These are phyloP conservation scores for Porites lutea DNA, from an alignment of 64 coral and sea anemone genomes.

Conservation along the genomic window DNA sequence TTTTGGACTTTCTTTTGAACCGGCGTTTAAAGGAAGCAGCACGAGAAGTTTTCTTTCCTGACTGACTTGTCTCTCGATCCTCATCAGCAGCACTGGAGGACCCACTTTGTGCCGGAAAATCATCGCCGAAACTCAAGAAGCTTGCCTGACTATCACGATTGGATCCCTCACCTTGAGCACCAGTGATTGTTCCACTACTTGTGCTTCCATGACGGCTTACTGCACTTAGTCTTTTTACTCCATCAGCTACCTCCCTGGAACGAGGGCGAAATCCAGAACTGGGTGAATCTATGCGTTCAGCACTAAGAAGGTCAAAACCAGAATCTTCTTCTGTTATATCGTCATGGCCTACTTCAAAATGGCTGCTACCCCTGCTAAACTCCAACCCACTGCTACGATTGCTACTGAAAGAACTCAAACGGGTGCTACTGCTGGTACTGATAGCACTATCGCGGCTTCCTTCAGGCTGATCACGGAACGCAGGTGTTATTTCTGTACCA, in stretches of 20 bases:
- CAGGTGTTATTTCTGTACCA: not conserved
- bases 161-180: slow-evolving; percentile 16
- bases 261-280: slow-evolving; percentile 3
- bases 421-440: slow-evolving; percentile 54
- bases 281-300: not conserved
- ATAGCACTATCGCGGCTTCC: slow-evolving; percentile 61
- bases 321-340: slow-evolving; percentile 21
- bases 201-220: slow-evolving; percentile 41
- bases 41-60: slow-evolving; percentile 10
- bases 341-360: slow-evolving; percentile 11
- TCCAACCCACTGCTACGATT: slow-evolving; percentile 45
- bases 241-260: not conserved
- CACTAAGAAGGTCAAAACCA: not conserved
- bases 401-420: slow-evolving; percentile 44
- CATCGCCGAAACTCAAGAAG: slow-evolving; percentile 26
- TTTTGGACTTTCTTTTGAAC: not conserved
- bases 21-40: slow-evolving; percentile 9
- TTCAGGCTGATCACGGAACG: not conserved
- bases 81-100: slow-evolving; percentile 71
- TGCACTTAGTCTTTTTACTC: slow-evolving; percentile 23
- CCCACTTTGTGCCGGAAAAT: slow-evolving; percentile 39
- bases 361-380: not conserved
- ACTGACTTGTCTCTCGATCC: slow-evolving; percentile 6
- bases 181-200: slow-evolving; percentile 64
- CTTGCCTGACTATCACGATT: slow-evolving; percentile 69